A percentile compares a stretch with the other conserved stretches of the same genome.
phyloP scores from a whole-genome alignment of 2,113 vertebrate species.

The Psammodynastes pulverulentus region DNA sequence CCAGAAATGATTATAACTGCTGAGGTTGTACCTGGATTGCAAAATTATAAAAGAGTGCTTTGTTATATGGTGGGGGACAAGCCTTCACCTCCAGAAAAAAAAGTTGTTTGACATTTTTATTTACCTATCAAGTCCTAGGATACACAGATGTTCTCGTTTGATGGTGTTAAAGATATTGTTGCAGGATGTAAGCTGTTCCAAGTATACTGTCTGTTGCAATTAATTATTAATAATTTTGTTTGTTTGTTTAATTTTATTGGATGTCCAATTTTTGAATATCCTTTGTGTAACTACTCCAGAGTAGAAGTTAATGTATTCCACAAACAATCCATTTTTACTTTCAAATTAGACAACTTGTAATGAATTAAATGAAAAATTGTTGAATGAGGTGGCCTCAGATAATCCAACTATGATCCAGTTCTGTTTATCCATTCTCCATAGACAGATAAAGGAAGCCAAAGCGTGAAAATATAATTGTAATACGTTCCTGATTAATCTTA shows the following conservation, averaged over 20 bases:
- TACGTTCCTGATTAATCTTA: neutral
- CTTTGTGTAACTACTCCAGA: neutral
- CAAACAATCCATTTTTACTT: neutral
- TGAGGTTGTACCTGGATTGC: neutral
- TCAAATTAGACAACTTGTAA: neutral
- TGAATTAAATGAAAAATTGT: conserved; percentile 8
- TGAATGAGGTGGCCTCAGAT: neutral
- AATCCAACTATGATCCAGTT: neutral
- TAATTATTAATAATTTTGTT: neutral
- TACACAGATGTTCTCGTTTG: neutral
- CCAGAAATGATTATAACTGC: neutral
- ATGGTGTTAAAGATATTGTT: neutral
- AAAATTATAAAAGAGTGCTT: neutral
- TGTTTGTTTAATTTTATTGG: neutral
- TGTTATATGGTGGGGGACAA: no score
- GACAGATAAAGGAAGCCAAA: neutral
- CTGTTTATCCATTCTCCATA: neutral
- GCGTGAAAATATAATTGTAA: conserved; percentile 3
- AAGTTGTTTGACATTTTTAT: neutral
- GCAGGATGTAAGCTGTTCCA: neutral
- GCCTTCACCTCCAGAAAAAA: neutral
- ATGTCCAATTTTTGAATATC: neutral
- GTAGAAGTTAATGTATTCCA: neutral
- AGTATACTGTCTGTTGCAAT: neutral
- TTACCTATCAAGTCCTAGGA: neutral